A percentile compares a stretch with the other conserved stretches of the same genome.
Conservation (phyloP, 1,140 invertebrate genomes). For the Aphelinus atriplicis region DNA sequence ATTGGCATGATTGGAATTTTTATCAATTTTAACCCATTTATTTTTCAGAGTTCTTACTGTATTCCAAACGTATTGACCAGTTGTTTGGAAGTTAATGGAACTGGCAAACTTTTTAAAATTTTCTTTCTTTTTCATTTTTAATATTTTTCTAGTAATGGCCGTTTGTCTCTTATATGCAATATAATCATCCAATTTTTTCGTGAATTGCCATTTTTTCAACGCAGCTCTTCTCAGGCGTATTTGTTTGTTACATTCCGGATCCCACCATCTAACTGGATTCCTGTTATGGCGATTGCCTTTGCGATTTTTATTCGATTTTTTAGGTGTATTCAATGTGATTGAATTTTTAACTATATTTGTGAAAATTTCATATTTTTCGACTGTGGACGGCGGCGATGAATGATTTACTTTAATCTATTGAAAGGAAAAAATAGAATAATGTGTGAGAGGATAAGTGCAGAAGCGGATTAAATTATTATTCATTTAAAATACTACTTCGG, state of each 20-base stretch:
- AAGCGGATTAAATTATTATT: too few relatives aligned
- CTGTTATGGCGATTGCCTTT: neutral
- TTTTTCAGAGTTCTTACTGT: neutral
- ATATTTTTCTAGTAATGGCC: neutral
- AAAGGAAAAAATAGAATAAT: too few relatives aligned
- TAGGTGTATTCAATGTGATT: too few relatives aligned
- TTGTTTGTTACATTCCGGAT: neutral
- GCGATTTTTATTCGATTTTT: too few relatives aligned
- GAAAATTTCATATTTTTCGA: neutral
- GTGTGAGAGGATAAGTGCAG: too few relatives aligned
- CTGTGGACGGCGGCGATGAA: neutral
- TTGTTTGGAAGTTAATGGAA: neutral
- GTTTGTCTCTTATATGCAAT: neutral
- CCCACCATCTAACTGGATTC: neutral
- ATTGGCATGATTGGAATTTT: neutral
- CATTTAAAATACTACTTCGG: too few relatives aligned
- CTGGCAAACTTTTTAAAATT: neutral
- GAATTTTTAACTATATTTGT: neutral
- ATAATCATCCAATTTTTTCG: neutral
- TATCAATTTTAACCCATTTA: neutral
- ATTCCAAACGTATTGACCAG: neutral
- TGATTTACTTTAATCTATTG: too few relatives aligned
- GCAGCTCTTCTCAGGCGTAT: neutral
- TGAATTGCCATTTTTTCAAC: neutral
- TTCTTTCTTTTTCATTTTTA: neutral